A percentile compares a stretch with the other conserved stretches of the same genome.
phyloP scores from a whole-genome alignment of 2,113 vertebrate genomes.

The Mellivora capensis region DNA sequence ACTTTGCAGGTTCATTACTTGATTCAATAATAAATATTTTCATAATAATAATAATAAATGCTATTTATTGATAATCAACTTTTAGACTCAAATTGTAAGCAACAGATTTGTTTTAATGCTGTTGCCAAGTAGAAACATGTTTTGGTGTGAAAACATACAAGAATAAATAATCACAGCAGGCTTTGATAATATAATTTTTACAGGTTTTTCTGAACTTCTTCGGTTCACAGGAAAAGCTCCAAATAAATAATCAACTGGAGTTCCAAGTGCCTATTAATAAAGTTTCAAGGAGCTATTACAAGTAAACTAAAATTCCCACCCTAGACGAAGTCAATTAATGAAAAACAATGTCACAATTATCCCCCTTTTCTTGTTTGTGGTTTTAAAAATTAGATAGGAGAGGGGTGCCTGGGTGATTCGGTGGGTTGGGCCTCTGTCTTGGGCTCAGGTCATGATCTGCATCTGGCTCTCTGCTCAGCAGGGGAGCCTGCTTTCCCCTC shows the following conservation, averaged over 20 bases:
- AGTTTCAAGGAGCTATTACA: background rate
- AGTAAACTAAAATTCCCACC: background rate
- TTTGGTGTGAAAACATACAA: constrained; percentile 39
- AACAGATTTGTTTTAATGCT: constrained; percentile 44
- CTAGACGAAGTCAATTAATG: background rate
- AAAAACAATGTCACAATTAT: background rate
- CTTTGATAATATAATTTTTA: constrained; percentile 24
- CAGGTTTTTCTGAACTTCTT: background rate
- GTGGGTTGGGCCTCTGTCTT: too few species aligned
- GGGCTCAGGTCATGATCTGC: too few species aligned
- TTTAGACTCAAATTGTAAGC: background rate
- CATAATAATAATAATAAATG: background rate
- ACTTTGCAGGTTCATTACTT: background rate
- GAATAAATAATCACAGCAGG: constrained; percentile 54
- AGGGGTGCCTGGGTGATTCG: too few species aligned
- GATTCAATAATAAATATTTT: background rate
- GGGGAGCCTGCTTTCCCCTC: too few species aligned
- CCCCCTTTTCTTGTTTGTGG: background rate
- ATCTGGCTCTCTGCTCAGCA: too few species aligned
- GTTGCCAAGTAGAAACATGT: constrained; percentile 41
- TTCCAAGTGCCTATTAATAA: constrained; percentile 11
- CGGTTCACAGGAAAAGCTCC: constrained; percentile 13
- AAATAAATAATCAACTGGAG: constrained; percentile 26
- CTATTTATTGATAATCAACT: background rate
- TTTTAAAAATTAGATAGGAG: background rate